Evolutionary conservation across 2,797 vertebrate species (phyloP).

Genomic region (Choloepus didactylus): DNA sequence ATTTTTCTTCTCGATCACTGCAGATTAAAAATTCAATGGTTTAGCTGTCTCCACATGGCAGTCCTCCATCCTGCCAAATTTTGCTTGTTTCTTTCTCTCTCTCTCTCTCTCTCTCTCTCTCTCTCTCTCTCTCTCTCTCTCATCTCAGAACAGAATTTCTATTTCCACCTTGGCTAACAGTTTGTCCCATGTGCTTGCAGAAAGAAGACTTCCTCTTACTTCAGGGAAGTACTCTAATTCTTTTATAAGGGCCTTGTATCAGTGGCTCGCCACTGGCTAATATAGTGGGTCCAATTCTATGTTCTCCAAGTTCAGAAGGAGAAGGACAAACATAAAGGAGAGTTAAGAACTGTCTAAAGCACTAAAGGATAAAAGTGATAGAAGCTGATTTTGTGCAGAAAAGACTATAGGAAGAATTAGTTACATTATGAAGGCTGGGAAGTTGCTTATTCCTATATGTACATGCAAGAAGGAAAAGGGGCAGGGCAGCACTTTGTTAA

Average conservation of each 20-base stretch:
- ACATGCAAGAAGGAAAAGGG: not conserved
- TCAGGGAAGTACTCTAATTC: not conserved
- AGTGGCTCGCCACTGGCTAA: not conserved
- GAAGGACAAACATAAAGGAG: not conserved
- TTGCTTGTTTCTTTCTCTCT: not conserved
- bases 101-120: not conserved
- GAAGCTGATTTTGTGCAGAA: not conserved
- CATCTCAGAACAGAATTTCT: conserved; percentile 47
- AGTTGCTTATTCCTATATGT: not conserved
- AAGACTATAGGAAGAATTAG: not conserved
- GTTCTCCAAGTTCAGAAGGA: conserved; percentile 7
- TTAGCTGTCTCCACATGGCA: not conserved
- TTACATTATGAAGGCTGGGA: not conserved
- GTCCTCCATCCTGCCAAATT: conserved; percentile 37
- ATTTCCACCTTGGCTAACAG: conserved; percentile 39
- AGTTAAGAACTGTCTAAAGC: not conserved
- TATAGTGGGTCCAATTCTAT: not conserved
- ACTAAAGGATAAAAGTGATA: conserved; percentile 6
- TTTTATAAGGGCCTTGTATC: not conserved
- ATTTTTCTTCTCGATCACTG: not conserved
- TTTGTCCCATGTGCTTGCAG: conserved; percentile 38
- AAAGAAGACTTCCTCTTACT: conserved; percentile 38
- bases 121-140: not conserved
- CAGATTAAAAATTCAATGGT: conserved; percentile 13
- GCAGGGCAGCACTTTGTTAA: not conserved